phyloP scores from a whole-genome alignment of 2,113 vertebrate genomes.

The Orthonyx spaldingii region DNA sequence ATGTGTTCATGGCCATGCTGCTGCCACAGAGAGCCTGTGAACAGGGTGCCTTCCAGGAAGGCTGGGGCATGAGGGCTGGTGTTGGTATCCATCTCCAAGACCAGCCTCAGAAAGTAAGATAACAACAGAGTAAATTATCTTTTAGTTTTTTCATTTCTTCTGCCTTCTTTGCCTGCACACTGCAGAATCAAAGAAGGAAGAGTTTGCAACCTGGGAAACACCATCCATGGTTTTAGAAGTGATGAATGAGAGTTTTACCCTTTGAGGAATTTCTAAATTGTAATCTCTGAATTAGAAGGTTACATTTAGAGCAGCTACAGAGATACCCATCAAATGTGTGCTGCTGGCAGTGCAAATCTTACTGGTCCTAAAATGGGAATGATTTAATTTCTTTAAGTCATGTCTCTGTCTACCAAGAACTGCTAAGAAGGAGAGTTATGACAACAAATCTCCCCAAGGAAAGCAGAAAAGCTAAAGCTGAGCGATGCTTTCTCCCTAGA shows the following conservation, averaged over 20 bases:
- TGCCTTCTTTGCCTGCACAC: neutral
- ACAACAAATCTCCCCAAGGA: neutral
- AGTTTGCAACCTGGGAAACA: neutral
- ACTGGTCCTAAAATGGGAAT: neutral
- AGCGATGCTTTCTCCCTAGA: neutral
- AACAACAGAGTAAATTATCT: neutral
- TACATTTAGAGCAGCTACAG: neutral
- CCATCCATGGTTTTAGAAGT: neutral
- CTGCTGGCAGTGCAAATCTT: neutral
- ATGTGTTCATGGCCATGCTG: accelerated
- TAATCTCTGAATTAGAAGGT: neutral
- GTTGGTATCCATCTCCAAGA: neutral
- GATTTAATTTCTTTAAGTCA: neutral
- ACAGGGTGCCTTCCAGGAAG: neutral
- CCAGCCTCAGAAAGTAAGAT: neutral
- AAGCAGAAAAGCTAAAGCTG: neutral
- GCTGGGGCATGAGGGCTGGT: neutral
- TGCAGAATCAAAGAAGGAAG: neutral
- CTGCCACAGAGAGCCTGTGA: neutral
- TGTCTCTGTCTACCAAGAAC: neutral
- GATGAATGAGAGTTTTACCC: neutral
- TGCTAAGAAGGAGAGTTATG: neutral
- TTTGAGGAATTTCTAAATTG: neutral
- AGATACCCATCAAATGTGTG: neutral
- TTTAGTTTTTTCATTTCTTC: neutral